Conservation (phyloP, 1,140 invertebrate species). For the Drosophila pachea region DNA sequence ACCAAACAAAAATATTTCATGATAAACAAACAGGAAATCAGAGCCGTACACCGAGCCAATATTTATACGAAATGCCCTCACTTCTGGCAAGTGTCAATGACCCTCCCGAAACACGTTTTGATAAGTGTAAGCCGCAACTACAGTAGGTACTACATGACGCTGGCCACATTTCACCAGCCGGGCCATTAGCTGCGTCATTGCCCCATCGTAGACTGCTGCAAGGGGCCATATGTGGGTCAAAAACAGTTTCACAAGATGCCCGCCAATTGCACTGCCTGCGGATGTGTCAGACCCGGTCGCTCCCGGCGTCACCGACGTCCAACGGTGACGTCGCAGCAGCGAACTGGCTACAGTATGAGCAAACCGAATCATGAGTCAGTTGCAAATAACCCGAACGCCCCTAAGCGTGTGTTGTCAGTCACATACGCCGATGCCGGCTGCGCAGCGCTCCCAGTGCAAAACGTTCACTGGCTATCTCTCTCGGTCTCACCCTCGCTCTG, state of each 20-base stretch:
- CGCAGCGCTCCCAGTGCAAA: slow-evolving; percentile 14
- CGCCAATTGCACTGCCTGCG: slow-evolving; percentile 31
- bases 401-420: slow-evolving; percentile 49
- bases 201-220: not conserved
- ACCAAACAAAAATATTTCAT: not conserved
- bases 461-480: not conserved
- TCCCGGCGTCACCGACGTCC: not conserved
- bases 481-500: not conserved
- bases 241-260: slow-evolving; percentile 38
- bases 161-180: slow-evolving; percentile 32
- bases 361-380: slow-evolving; percentile 46
- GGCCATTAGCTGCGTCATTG: slow-evolving; percentile 16
- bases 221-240: slow-evolving; percentile 30
- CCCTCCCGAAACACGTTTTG: slow-evolving; percentile 53
- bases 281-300: slow-evolving; percentile 1
- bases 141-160: not conserved
- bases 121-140: slow-evolving; percentile 25
- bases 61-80: slow-evolving; percentile 10
- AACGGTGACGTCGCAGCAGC: slow-evolving; percentile 28
- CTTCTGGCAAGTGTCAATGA: slow-evolving; percentile 34
- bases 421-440: slow-evolving; percentile 52
- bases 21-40: not conserved
- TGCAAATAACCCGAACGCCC: slow-evolving; percentile 10
- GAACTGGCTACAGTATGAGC: not conserved
- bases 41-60: not conserved